These are phyloP conservation scores for Lutjanus campechanus DNA, from an alignment of 2,797 vertebrate genomes.

Conservation along the genomic window DNA sequence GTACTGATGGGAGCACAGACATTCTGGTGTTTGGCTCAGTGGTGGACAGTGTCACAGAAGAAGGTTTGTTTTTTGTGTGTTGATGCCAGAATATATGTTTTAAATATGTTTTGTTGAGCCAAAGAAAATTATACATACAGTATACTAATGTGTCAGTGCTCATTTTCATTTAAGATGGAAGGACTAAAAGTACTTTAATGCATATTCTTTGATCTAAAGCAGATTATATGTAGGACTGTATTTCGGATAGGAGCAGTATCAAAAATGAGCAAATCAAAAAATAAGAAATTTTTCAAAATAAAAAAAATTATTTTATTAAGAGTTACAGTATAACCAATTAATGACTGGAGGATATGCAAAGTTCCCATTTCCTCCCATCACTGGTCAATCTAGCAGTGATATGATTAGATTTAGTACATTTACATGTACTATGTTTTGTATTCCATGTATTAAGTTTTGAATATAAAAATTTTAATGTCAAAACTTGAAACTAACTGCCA, in stretches of 20 bases:
- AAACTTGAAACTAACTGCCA: background rate
- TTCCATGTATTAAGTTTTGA: background rate
- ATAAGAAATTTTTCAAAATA: too few relatives aligned
- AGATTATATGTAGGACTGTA: too few relatives aligned
- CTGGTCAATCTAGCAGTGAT: background rate
- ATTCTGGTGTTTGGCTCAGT: conserved; percentile 93
- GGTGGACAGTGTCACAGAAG: conserved; percentile 96
- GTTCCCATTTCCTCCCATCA: background rate
- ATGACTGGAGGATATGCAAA: background rate
- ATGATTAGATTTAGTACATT: background rate
- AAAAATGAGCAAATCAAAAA: too few relatives aligned
- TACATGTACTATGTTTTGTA: background rate
- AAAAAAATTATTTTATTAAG: too few relatives aligned
- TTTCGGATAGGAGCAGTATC: too few relatives aligned
- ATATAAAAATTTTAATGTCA: background rate
- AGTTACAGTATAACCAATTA: background rate
- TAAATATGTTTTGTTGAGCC: too few relatives aligned
- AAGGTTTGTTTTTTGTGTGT: conserved; percentile 82
- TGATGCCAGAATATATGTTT: background rate
- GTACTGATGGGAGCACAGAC: conserved; percentile 96
- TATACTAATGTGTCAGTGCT: too few relatives aligned
- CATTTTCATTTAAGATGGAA: too few relatives aligned
- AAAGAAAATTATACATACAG: too few relatives aligned
- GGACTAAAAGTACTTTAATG: too few relatives aligned
- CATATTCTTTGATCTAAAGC: too few relatives aligned